Conservation (phyloP, 2,888 invertebrate genomes). For the Monopis laevigella region DNA sequence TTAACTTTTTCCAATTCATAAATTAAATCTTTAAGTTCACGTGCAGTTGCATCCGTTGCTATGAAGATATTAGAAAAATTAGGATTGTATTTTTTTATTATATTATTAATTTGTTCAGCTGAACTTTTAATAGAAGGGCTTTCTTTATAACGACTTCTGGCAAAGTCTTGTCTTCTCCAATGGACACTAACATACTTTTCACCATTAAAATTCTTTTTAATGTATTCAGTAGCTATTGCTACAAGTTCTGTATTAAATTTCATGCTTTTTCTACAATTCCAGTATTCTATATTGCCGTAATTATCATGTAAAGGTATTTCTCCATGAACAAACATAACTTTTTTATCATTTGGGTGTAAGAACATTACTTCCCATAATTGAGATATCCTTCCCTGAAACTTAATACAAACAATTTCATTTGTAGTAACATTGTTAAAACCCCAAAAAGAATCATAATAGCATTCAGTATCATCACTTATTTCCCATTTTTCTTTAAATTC, state of each 20-base stretch:
- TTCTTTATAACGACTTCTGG: conserved; percentile 74
- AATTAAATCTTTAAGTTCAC: conserved; percentile 60
- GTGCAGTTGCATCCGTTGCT: conserved; percentile 81
- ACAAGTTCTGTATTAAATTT: conserved; percentile 79
- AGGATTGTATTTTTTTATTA: conserved; percentile 60
- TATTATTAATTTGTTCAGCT: conserved; percentile 74
- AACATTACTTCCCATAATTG: conserved; percentile 70
- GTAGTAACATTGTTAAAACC: conserved; percentile 76
- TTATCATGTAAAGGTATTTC: conserved; percentile 88
- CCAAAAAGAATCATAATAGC: conserved; percentile 68
- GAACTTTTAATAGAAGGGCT: conserved; percentile 83
- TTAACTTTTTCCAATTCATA: conserved; percentile 38
- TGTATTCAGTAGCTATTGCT: conserved; percentile 73
- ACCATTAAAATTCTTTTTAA: conserved; percentile 28
- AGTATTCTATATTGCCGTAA: conserved; percentile 86
- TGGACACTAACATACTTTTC: conserved; percentile 81
- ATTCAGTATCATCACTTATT: conserved; percentile 57
- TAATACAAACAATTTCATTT: conserved; percentile 76
- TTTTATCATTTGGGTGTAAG: conserved; percentile 42
- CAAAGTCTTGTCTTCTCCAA: conserved; percentile 89
- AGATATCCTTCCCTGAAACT: conserved; percentile 82
- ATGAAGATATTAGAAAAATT: conserved; percentile 71
- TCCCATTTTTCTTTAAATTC: conserved; percentile 87
- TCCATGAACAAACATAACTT: conserved; percentile 78
- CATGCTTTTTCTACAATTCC: conserved; percentile 92